phyloP scores from a whole-genome alignment of 2,888 invertebrate species.

The Aporophyla nigra region DNA sequence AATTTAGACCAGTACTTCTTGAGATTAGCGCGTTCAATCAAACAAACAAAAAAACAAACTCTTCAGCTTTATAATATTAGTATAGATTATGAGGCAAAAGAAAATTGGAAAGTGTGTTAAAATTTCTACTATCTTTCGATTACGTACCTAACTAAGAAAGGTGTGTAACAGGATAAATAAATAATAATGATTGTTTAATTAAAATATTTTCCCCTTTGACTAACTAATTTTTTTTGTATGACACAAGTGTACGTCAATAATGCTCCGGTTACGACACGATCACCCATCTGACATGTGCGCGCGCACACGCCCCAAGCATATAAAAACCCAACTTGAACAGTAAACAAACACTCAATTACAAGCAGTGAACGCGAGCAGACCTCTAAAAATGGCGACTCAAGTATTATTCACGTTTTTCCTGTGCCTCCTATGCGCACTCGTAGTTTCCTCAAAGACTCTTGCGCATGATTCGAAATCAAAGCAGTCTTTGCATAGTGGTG shows the following conservation, averaged over 20 bases:
- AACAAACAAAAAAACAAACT: too few species aligned
- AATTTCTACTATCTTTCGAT: background rate
- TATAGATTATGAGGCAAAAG: too few species aligned
- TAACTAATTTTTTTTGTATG: slow-evolving; percentile 11
- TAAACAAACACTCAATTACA: slow-evolving; percentile 5
- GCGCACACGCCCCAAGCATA: background rate
- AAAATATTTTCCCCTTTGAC: background rate
- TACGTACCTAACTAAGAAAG: background rate
- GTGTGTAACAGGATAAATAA: background rate
- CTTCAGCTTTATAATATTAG: too few species aligned
- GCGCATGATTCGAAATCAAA: background rate
- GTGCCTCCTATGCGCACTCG: slow-evolving; percentile 20
- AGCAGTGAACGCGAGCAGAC: slow-evolving; percentile 7
- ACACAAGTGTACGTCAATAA: slow-evolving; percentile 19
- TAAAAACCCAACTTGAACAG: slow-evolving; percentile 11
- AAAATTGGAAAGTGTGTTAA: background rate
- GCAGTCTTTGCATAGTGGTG: background rate
- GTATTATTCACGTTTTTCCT: slow-evolving; percentile 26
- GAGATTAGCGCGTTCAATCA: too few species aligned
- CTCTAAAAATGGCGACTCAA: slow-evolving; percentile 35
- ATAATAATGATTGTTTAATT: background rate
- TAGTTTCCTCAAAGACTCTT: slow-evolving; percentile 35
- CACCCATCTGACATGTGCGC: background rate
- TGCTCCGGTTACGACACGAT: background rate
- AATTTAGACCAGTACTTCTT: too few species aligned